These are phyloP conservation scores for Synergus itoensis DNA, from an alignment of 2,888 invertebrate genomes.

Conservation along the genomic window DNA sequence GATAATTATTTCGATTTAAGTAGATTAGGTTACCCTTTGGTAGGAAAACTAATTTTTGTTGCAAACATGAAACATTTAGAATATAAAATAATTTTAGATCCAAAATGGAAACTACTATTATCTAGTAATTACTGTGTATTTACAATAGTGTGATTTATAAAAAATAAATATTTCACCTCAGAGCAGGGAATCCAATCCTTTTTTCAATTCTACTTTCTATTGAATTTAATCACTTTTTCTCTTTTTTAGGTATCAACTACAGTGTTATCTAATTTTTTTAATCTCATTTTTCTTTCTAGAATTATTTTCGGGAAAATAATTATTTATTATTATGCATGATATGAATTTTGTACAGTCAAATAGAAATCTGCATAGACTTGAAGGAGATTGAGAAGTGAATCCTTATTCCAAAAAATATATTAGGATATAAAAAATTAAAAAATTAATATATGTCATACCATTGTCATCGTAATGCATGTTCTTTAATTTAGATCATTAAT, in stretches of 20 bases:
- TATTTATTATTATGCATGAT: too few relatives aligned
- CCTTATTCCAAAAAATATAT: background rate
- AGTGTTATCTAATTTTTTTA: too few relatives aligned
- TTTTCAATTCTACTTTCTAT: background rate
- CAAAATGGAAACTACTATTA: background rate
- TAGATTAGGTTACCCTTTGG: background rate
- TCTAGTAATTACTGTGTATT: background rate
- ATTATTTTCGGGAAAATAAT: too few relatives aligned
- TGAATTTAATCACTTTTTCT: background rate
- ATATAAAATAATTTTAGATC: background rate
- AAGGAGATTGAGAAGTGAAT: background rate
- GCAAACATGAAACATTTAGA: background rate
- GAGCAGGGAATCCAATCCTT: background rate
- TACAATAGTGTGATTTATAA: background rate
- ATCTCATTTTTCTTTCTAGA: too few relatives aligned
- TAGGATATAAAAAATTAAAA: background rate
- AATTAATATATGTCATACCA: slow-evolving; percentile 11
- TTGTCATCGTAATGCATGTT: slow-evolving; percentile 57
- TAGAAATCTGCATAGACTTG: background rate
- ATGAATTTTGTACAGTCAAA: background rate
- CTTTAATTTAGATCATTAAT: too few relatives aligned
- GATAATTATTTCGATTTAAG: background rate
- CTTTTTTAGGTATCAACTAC: background rate
- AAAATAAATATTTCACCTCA: background rate
- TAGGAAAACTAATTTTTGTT: background rate